A percentile compares a stretch with the other conserved stretches of the same genome.
phyloP scores from a whole-genome alignment of 2,888 invertebrate genomes.

The Drosophila demipolita region DNA sequence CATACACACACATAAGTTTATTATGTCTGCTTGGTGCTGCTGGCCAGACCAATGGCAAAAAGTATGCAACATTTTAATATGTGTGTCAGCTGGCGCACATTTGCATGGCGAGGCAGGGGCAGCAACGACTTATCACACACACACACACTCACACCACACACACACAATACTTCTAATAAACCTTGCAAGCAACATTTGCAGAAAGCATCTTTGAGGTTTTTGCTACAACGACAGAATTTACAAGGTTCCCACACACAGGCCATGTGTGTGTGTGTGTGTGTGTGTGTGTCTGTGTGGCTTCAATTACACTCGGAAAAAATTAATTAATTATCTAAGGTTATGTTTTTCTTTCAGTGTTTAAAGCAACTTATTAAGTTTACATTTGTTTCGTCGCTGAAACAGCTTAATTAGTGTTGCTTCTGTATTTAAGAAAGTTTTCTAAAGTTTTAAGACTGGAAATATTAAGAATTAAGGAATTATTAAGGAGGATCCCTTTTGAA shows the following conservation, averaged over 20 bases:
- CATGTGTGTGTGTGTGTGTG: not conserved
- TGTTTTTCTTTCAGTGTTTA: not conserved
- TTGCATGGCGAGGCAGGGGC: constrained; percentile 30
- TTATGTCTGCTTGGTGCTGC: constrained; percentile 56
- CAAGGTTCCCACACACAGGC: constrained; percentile 20
- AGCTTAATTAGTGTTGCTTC: not conserved
- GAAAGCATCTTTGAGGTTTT: constrained; percentile 64
- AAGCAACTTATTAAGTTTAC: not conserved
- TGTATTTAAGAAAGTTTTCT: not conserved
- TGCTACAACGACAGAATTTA: constrained; percentile 53
- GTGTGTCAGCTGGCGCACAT: constrained; percentile 70
- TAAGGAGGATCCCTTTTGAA: not conserved
- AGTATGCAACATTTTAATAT: constrained; percentile 80
- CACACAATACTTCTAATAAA: constrained; percentile 55
- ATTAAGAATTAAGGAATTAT: not conserved
- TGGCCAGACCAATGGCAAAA: constrained; percentile 43
- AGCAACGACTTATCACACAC: not conserved
- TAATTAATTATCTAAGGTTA: not conserved
- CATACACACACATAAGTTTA: constrained; percentile 51
- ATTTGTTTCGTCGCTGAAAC: not conserved
- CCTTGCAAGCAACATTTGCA: constrained; percentile 52
- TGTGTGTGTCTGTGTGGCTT: not conserved
- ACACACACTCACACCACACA: not conserved
- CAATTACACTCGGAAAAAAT: constrained; percentile 1
- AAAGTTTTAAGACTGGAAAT: not conserved